These are phyloP conservation scores for Adineta ricciae DNA, from an alignment of 2,888 invertebrate species.

Conservation along the genomic window DNA sequence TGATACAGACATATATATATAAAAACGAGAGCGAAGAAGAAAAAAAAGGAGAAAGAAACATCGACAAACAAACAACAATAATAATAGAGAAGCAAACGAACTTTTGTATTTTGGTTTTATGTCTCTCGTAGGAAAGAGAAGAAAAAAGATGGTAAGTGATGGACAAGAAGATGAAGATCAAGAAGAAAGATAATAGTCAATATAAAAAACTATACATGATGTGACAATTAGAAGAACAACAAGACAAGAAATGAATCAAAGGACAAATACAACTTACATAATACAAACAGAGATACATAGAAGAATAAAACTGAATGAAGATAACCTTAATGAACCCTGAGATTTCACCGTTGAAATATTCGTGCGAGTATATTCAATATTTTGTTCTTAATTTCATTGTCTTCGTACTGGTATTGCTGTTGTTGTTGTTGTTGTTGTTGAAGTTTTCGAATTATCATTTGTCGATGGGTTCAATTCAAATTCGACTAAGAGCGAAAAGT, in stretches of 20 bases:
- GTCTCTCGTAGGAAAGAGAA: neutral
- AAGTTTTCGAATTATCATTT: neutral
- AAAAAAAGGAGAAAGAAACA: neutral
- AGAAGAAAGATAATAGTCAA: neutral
- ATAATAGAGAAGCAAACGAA: neutral
- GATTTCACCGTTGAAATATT: neutral
- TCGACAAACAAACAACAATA: slow-evolving; percentile 1
- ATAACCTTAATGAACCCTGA: neutral
- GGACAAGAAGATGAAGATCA: neutral
- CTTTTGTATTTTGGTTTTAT: neutral
- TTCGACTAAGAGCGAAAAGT: slow-evolving; percentile 48
- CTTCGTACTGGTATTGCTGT: neutral
- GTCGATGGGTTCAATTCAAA: slow-evolving; percentile 39
- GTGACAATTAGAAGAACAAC: neutral
- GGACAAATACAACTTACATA: neutral
- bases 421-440: neutral
- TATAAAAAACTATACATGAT: slow-evolving; percentile 1
- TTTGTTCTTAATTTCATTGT: neutral
- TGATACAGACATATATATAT: neutral
- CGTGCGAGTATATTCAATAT: neutral
- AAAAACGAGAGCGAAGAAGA: neutral
- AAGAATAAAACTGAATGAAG: neutral
- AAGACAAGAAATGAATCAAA: neutral
- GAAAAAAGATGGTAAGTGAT: neutral
- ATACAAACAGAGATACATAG: neutral